These are phyloP conservation scores for Pogona vitticeps DNA, from an alignment of 2,113 vertebrate genomes.

Conservation along the genomic window DNA sequence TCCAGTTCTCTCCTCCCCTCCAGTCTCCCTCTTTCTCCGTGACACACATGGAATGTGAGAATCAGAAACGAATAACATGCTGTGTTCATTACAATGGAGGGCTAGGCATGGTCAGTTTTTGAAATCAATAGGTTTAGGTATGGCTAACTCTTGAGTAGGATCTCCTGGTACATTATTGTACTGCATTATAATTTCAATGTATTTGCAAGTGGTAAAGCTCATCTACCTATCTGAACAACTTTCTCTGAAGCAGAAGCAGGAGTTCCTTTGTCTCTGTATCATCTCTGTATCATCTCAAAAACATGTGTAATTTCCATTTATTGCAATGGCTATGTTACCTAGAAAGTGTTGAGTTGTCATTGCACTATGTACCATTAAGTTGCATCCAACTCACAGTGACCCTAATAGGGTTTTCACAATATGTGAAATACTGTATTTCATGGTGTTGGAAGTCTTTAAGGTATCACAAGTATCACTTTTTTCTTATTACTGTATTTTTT, in stretches of 20 bases:
- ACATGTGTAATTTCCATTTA: background rate
- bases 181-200: background rate
- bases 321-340: background rate
- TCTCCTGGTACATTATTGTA: background rate
- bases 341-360: background rate
- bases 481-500: too few relatives aligned
- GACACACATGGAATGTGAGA: background rate
- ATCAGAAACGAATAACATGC: background rate
- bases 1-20: too few relatives aligned
- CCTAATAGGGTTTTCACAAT: too few relatives aligned
- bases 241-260: background rate
- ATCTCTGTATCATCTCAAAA: background rate
- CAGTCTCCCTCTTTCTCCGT: background rate
- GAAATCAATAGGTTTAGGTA: background rate
- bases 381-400: too few relatives aligned
- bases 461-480: too few relatives aligned
- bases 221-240: background rate
- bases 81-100: background rate
- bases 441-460: too few relatives aligned
- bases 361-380: too few relatives aligned
- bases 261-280: background rate
- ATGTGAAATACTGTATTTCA: too few relatives aligned
- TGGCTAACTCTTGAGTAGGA: background rate
- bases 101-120: background rate
- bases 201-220: background rate